Evolutionary conservation across 2,113 vertebrate genomes (phyloP).

Genomic region (Pipa parva): DNA sequence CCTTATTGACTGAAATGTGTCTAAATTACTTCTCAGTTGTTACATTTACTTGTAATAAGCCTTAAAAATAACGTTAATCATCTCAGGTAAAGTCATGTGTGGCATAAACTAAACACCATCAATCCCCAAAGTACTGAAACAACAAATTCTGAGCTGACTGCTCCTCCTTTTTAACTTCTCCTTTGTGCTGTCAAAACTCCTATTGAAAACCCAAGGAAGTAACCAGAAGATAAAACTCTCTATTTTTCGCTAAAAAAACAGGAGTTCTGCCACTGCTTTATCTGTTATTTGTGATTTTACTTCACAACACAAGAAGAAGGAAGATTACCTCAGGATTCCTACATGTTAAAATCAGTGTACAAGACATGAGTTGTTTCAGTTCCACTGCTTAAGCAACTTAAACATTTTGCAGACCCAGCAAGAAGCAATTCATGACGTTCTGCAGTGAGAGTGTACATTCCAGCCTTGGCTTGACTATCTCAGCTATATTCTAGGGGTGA

Average conservation of each 20-base stretch:
- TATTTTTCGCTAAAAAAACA: neutral
- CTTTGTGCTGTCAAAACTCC: neutral
- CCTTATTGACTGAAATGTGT: neutral
- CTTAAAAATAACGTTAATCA: slow-evolving; percentile 49
- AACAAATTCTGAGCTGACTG: neutral
- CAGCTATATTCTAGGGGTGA: too few relatives aligned
- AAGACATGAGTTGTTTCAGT: neutral
- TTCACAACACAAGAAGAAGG: neutral
- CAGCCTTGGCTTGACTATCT: too few relatives aligned
- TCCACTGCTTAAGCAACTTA: slow-evolving; percentile 12
- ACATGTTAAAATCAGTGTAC: neutral
- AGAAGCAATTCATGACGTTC: neutral
- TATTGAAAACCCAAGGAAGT: slow-evolving; percentile 18
- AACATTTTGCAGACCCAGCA: slow-evolving; percentile 21
- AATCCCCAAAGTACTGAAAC: slow-evolving; percentile 13
- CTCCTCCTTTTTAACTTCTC: slow-evolving; percentile 12
- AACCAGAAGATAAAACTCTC: neutral
- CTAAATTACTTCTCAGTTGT: too few relatives aligned
- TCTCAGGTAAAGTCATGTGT: rapidly evolving
- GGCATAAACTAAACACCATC: neutral
- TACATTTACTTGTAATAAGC: slow-evolving; percentile 19
- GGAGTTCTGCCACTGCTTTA: neutral
- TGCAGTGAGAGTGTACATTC: neutral
- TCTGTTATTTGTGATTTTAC: slow-evolving; percentile 6
- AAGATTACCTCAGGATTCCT: slow-evolving; percentile 13